A percentile compares a stretch with the other conserved stretches of the same genome.
Conservation (phyloP, 2,113 vertebrate genomes). For the Dipodomys merriami region DNA sequence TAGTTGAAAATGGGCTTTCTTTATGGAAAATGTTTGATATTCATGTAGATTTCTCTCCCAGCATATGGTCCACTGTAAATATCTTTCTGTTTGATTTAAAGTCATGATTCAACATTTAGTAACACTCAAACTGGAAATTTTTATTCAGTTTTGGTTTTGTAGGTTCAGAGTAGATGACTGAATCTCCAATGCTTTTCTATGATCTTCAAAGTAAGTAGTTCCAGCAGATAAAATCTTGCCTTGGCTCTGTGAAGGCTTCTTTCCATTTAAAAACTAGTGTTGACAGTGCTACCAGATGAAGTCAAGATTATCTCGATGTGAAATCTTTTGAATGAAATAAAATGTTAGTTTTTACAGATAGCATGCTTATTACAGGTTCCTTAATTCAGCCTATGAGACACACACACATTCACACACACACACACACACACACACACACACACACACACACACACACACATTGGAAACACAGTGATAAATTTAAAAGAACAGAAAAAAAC, state of each 20-base stretch:
- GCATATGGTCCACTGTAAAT: neutral
- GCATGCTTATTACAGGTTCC: neutral
- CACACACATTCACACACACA: neutral
- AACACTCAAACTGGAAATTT: neutral
- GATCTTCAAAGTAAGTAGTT: constrained; percentile 1
- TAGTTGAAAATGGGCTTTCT: neutral
- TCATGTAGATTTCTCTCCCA: neutral
- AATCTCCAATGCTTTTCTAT: neutral
- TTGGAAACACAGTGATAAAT: neutral
- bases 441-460: neutral
- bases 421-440: too few relatives aligned
- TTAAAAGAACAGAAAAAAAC: neutral
- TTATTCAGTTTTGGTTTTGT: neutral
- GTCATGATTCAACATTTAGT: neutral
- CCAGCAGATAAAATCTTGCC: neutral
- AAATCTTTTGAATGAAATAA: neutral
- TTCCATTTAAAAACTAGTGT: neutral
- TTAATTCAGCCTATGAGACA: neutral
- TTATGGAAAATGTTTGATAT: neutral
- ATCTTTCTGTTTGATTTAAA: neutral
- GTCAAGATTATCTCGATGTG: too few relatives aligned
- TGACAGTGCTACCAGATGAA: neutral
- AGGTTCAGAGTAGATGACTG: neutral
- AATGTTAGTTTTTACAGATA: neutral
- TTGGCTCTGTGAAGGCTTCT: neutral